Evolutionary conservation across 2,888 invertebrate genomes (phyloP).

Genomic region (Spatulosminthurus flaviceps): DNA sequence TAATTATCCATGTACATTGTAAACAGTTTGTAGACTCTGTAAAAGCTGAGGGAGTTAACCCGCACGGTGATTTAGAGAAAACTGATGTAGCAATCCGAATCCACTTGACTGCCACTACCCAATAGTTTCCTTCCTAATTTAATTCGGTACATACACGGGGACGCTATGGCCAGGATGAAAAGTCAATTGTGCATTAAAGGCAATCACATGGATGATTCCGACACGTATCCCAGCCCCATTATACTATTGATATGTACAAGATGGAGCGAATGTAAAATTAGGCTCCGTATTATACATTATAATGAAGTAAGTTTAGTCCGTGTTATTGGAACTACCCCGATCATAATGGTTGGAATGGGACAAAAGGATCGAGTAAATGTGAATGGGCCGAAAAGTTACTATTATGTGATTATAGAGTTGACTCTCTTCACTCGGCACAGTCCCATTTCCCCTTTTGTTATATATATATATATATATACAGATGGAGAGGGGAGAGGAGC

Average conservation of each 20-base stretch:
- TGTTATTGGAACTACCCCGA: no score
- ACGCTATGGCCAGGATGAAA: not conserved
- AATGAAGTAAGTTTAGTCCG: no score
- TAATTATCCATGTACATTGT: no score
- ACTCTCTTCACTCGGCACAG: constrained; percentile 24
- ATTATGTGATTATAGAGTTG: constrained; percentile 36
- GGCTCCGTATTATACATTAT: not conserved
- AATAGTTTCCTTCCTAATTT: constrained; percentile 45
- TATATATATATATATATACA: no score
- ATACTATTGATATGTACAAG: not conserved
- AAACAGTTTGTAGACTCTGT: not conserved
- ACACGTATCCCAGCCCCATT: not conserved
- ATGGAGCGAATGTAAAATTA: constrained; percentile 13
- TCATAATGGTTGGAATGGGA: not conserved
- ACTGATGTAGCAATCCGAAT: constrained; percentile 8
- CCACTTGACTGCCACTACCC: constrained; percentile 37
- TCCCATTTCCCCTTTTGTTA: constrained; percentile 5
- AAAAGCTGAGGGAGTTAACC: not conserved
- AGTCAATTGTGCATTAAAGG: not conserved
- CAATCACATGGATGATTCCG: not conserved
- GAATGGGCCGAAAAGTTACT: not conserved
- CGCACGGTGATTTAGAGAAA: not conserved
- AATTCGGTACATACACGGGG: constrained; percentile 26
- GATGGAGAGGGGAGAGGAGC: constrained; percentile 28
- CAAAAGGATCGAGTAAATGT: not conserved